Evolutionary conservation across 2,888 invertebrate species (phyloP).

Genomic region (Bursaphelenchus okinawaensis): DNA sequence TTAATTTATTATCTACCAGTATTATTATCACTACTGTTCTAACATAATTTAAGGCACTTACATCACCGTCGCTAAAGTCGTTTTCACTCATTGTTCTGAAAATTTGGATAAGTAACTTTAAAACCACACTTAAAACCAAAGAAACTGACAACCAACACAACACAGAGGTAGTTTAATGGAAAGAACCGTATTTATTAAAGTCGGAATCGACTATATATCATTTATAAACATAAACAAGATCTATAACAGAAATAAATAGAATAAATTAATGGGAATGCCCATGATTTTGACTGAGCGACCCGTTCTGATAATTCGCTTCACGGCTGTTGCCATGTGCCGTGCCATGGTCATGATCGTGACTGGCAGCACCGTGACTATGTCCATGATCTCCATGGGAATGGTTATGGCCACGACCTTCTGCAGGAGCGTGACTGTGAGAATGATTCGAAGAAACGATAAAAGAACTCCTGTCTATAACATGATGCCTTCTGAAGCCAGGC

Average conservation of each 20-base stretch:
- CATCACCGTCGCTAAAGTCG: constrained; percentile 32
- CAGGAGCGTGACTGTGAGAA: neutral
- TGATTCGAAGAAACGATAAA: constrained; percentile 5
- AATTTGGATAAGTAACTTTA: too few species aligned
- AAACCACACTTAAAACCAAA: too few species aligned
- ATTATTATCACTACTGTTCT: neutral
- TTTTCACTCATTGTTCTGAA: constrained; percentile 26
- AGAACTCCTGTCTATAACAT: constrained; percentile 3
- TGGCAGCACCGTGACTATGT: constrained; percentile 13
- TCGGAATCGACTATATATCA: too few species aligned
- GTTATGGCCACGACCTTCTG: constrained; percentile 9
- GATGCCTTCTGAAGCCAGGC: constrained; percentile 9
- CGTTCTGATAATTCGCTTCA: neutral
- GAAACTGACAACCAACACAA: too few species aligned
- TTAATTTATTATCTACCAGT: neutral
- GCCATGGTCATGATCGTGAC: constrained; percentile 5
- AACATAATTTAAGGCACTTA: constrained; percentile 21
- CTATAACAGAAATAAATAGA: neutral
- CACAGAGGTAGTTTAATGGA: too few species aligned
- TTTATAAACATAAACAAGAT: neutral
- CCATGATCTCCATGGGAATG: neutral
- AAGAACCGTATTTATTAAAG: too few species aligned
- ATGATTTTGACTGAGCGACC: neutral
- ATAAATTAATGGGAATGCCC: neutral
- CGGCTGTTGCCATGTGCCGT: constrained; percentile 13